These are phyloP conservation scores for Drosophila elegans DNA, from an alignment of 1,140 invertebrate genomes.

Conservation along the genomic window DNA sequence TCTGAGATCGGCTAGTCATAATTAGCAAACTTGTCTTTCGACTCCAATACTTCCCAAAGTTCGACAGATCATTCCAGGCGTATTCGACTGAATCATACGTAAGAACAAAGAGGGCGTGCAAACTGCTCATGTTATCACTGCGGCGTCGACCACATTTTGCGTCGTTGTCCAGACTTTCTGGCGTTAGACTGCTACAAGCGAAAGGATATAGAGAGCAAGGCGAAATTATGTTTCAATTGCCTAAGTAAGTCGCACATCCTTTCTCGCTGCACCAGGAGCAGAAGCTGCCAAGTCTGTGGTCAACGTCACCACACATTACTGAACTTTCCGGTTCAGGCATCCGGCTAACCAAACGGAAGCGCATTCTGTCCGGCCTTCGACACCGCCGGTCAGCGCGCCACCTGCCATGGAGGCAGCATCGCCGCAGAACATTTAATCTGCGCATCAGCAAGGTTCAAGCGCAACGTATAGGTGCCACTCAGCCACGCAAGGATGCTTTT, in stretches of 20 bases:
- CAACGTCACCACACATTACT: not conserved
- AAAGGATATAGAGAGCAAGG: not conserved
- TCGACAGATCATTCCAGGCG: not conserved
- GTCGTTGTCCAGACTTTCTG: not conserved
- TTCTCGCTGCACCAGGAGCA: too few species aligned
- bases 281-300: not conserved
- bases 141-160: not conserved
- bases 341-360: not conserved
- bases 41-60: not conserved
- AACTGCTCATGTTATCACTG: not conserved
- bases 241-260: too few species aligned
- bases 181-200: not conserved
- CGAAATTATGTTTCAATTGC: not conserved
- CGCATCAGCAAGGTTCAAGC: not conserved
- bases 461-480: not conserved
- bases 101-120: not conserved
- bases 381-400: not conserved
- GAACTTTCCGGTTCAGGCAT: not conserved
- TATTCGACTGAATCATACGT: not conserved
- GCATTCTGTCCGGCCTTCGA: not conserved
- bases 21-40: not conserved
- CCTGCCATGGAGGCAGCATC: not conserved
- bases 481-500: not conserved
- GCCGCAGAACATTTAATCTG: too few species aligned
- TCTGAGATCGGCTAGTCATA: not conserved